These are phyloP conservation scores for Eupithecia vulgata DNA, from an alignment of 2,888 invertebrate species.

Conservation along the genomic window DNA sequence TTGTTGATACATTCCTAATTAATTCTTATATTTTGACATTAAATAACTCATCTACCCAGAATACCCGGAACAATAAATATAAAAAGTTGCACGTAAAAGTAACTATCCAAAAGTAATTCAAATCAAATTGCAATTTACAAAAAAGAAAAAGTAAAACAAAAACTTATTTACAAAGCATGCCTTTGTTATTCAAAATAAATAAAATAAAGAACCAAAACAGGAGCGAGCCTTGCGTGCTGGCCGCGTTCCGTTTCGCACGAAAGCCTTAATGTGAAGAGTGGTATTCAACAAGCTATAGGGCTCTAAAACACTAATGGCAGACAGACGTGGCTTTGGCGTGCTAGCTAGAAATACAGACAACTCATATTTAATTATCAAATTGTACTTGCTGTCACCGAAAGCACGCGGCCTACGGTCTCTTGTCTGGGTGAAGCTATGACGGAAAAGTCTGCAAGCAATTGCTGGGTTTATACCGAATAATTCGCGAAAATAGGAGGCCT, in stretches of 20 bases:
- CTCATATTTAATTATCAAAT: background rate
- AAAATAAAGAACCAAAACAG: slow-evolving; percentile 53
- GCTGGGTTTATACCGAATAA: background rate
- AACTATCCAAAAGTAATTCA: background rate
- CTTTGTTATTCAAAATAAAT: slow-evolving; percentile 49
- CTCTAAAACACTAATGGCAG: background rate
- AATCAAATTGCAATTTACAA: slow-evolving; percentile 26
- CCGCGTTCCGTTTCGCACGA: slow-evolving; percentile 71
- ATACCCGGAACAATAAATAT: background rate
- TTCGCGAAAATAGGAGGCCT: background rate
- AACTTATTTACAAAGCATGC: slow-evolving; percentile 45
- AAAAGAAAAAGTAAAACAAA: slow-evolving; percentile 35
- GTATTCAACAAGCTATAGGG: slow-evolving; percentile 12
- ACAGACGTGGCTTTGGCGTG: background rate
- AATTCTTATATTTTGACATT: too few relatives aligned
- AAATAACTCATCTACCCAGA: too few relatives aligned
- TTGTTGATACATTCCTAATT: too few relatives aligned
- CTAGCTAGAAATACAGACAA: background rate
- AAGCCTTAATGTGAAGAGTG: slow-evolving; percentile 32
- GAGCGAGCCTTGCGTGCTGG: slow-evolving; percentile 69
- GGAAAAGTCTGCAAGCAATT: background rate
- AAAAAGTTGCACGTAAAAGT: background rate
- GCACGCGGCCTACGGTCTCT: too few relatives aligned
- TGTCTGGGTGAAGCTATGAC: background rate
- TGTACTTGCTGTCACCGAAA: background rate